Evolutionary conservation across 2,888 invertebrate species (phyloP).

Genomic region (Netelia virgata): DNA sequence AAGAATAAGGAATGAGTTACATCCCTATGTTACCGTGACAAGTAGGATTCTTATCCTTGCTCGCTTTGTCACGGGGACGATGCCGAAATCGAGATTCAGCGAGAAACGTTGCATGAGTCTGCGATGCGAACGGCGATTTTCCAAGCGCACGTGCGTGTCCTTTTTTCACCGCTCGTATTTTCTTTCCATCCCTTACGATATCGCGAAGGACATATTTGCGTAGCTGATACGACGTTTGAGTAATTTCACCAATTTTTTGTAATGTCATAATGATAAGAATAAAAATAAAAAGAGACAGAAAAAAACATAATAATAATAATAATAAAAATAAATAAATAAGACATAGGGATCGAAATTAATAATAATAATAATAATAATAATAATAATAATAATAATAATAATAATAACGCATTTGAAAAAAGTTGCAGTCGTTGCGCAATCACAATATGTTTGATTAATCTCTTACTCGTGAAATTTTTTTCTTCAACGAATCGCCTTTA

Average conservation of each 20-base stretch:
- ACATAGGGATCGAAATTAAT: too few relatives aligned
- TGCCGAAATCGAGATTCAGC: constrained; percentile 10
- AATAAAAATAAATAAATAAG: too few relatives aligned
- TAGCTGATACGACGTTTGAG: not conserved
- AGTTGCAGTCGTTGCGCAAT: too few relatives aligned
- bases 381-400: too few relatives aligned
- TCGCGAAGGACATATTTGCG: not conserved
- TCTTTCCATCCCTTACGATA: not conserved
- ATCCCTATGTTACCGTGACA: not conserved
- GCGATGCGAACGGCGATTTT: not conserved
- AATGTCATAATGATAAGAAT: not conserved
- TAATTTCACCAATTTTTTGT: not conserved
- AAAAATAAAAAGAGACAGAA: not conserved
- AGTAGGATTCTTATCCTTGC: not conserved
- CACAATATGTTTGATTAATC: not conserved
- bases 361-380: too few relatives aligned
- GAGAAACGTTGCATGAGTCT: not conserved
- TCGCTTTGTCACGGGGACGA: not conserved
- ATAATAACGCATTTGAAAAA: too few relatives aligned
- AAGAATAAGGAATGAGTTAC: not conserved
- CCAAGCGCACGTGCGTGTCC: not conserved
- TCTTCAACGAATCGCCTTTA: constrained; percentile 4
- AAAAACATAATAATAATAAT: too few relatives aligned
- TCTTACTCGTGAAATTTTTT: not conserved
- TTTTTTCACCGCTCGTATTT: not conserved